Evolutionary conservation across 2,113 vertebrate species (phyloP).

Genomic region (Peromyscus californicus): DNA sequence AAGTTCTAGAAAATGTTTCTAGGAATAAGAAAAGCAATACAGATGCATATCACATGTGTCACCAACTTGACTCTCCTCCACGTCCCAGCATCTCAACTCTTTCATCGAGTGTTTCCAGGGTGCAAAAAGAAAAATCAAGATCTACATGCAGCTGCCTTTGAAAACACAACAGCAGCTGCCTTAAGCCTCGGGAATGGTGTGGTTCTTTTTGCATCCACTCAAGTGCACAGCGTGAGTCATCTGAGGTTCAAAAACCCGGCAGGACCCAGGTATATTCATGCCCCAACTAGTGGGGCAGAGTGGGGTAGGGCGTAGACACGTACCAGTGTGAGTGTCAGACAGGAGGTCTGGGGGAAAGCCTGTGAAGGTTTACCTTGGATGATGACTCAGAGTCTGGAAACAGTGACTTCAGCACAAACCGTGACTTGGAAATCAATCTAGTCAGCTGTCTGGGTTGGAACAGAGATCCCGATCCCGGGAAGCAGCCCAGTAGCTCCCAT

Average conservation of each 20-base stretch:
- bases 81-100: background rate
- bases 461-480: background rate
- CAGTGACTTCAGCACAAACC: background rate
- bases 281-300: background rate
- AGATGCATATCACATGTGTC: background rate
- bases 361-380: background rate
- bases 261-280: constrained; percentile 13
- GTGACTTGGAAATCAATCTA: background rate
- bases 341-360: background rate
- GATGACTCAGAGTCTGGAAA: constrained; percentile 18
- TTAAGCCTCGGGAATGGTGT: background rate
- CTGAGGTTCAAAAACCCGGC: constrained; percentile 58
- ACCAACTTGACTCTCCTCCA: background rate
- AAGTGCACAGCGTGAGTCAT: constrained; percentile 1
- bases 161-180: background rate
- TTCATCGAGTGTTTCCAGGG: constrained; percentile 8
- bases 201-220: background rate
- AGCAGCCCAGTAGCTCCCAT: background rate
- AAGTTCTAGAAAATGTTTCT: background rate
- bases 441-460: background rate
- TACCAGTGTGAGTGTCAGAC: background rate
- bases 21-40: background rate
- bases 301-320: background rate
- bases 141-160: background rate
- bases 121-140: constrained; percentile 21